Evolutionary conservation across 2,888 invertebrate genomes (phyloP), one percentile per base, ranked within the genome.

Genomic region (Podabrus alpinus): DNA sequence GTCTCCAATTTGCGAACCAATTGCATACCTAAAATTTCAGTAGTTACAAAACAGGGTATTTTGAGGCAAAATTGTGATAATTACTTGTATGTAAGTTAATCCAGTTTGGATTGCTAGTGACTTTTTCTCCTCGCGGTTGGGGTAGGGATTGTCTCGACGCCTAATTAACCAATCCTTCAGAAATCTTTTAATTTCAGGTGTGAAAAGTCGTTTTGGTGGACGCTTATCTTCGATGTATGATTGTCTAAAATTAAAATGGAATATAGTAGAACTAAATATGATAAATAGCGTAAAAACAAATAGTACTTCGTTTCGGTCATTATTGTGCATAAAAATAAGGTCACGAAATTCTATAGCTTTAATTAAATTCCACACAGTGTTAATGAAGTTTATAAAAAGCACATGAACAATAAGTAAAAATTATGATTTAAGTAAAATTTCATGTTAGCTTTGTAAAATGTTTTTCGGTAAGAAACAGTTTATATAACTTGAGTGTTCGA

Each of bases 1-100:
- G 88, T 75, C 94, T 89, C 94, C 94, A 94, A 83, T 94, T 94
- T n/a, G 94, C 94, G 85, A 94, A 94, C 94, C 94, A 94, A 86
- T 94, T 94, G 82, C 93, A 93, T 73, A 93, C 92, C 92, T 92
- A 87, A 68, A 87, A 78, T 68, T 16, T n/a, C 66, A 13, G 71
- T 24, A n/a, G 29, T 66, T 25, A 13, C 9, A 59, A 69, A 61
- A 17, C 0, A 13, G 15, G 2, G 3, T n/a, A n/a, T n/a, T 19
- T 45, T 66, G 66, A 29, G 13, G 3, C 17, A 3, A 7, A 7
- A n/a, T 45, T 45, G 5, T 29, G 15, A 45, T 70, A 10, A 79
- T 86, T 86, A 93, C 94, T 90, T 94, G 94, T 81, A 93, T 93
- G 82, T 94, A 94, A 16, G 94, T 94, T 19, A 94, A 89, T 64